These are phyloP conservation scores for Gobio gobio DNA, from an alignment of 2,113 vertebrate genomes.

Conservation along the genomic window DNA sequence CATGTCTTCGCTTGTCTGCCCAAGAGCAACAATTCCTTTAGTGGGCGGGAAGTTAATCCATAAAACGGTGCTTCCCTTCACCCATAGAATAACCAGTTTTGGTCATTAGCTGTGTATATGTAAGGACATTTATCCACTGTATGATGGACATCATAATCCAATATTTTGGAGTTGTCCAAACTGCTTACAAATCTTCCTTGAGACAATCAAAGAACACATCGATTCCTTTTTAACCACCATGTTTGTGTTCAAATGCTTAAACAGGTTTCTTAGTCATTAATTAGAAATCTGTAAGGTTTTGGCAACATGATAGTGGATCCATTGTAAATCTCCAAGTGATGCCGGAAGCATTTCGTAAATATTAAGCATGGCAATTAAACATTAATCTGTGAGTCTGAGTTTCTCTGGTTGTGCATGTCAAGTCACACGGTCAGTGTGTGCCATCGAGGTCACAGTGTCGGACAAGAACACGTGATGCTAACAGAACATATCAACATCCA, in stretches of 20 bases:
- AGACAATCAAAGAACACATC: slow-evolving; percentile 9
- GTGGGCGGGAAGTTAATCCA: not conserved
- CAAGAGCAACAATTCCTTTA: slow-evolving; percentile 20
- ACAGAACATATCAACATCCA: not conserved
- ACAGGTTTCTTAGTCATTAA: not conserved
- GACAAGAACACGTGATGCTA: not conserved
- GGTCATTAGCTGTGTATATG: not conserved
- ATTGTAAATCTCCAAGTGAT: not conserved
- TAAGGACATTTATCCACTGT: not conserved
- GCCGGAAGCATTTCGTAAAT: not conserved
- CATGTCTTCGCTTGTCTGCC: slow-evolving; percentile 29
- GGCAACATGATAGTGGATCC: not conserved
- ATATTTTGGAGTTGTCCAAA: slow-evolving; percentile 32
- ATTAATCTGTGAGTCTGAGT: slow-evolving; percentile 9
- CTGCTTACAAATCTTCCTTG: slow-evolving; percentile 1
- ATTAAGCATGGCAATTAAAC: slow-evolving; percentile 23
- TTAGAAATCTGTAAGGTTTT: not conserved
- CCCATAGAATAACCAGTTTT: not conserved
- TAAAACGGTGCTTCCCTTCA: not conserved
- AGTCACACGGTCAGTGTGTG: not conserved
- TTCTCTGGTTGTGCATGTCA: not conserved
- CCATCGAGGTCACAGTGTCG: not conserved
- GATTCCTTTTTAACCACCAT: not conserved
- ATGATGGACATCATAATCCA: slow-evolving; percentile 24
- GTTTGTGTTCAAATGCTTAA: not conserved